A percentile compares a stretch with the other conserved stretches of the same genome.
Evolutionary conservation across 2,113 vertebrate species (phyloP).

Genomic region (Eolophus roseicapilla): DNA sequence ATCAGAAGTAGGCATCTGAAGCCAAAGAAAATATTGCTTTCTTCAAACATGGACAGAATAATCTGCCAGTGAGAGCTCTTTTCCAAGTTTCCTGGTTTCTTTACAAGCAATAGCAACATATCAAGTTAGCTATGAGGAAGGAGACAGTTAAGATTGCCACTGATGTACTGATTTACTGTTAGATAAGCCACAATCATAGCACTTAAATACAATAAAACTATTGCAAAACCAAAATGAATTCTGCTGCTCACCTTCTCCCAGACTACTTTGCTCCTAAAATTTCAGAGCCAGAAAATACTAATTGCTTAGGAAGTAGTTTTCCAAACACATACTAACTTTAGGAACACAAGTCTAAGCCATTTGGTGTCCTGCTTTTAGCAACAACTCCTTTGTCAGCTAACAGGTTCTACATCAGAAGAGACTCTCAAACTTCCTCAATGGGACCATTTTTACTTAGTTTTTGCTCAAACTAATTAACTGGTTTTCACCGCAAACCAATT

Average conservation of each 20-base stretch:
- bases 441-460: neutral
- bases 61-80: neutral
- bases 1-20: neutral
- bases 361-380: neutral
- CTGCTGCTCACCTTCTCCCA: neutral
- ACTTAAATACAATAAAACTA: neutral
- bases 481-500: constrained; percentile 23
- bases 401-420: neutral
- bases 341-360: neutral
- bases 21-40: neutral
- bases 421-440: neutral
- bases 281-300: neutral
- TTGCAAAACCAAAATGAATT: neutral
- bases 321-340: neutral
- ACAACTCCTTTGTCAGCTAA: constrained; percentile 1
- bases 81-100: neutral
- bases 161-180: neutral
- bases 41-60: neutral
- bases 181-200: neutral
- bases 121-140: neutral
- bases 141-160: neutral
- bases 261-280: neutral
- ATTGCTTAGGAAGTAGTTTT: neutral
- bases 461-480: neutral
- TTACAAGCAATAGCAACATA: neutral